Conservation (phyloP, 2,888 invertebrate genomes). For the Bombyx huttoni region DNA sequence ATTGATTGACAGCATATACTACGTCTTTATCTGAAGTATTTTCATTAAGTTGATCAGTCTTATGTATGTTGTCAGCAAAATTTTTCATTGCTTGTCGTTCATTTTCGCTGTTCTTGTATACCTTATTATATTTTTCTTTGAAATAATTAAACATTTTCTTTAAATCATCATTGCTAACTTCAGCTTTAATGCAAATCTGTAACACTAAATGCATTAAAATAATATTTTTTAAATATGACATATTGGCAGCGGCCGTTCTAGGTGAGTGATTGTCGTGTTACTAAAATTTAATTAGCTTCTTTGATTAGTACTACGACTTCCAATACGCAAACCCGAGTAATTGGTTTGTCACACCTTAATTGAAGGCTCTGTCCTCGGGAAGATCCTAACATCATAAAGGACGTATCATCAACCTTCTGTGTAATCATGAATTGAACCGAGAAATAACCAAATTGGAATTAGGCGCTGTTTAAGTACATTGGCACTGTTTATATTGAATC, state of each 20-base stretch:
- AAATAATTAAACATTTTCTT: constrained; percentile 23
- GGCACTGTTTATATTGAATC: constrained; percentile 42
- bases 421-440: constrained; percentile 34
- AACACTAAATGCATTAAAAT: background rate
- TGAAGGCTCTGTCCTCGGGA: background rate
- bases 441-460: constrained; percentile 28
- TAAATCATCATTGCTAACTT: constrained; percentile 11
- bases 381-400: constrained; percentile 7
- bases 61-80: constrained; percentile 30
- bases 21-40: constrained; percentile 12
- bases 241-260: background rate
- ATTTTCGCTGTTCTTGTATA: constrained; percentile 17
- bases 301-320: constrained; percentile 4
- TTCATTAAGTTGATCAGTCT: constrained; percentile 25
- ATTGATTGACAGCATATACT: constrained; percentile 30
- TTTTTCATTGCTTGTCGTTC: constrained; percentile 21
- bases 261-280: background rate
- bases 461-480: constrained; percentile 27
- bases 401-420: constrained; percentile 15
- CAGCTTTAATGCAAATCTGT: background rate
- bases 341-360: background rate
- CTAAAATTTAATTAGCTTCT: background rate
- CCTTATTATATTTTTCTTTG: constrained; percentile 28
- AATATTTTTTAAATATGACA: background rate
- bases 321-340: constrained; percentile 1